These are phyloP conservation scores for Hippoglossus stenolepis DNA, from an alignment of 2,113 vertebrate species.

Conservation along the genomic window DNA sequence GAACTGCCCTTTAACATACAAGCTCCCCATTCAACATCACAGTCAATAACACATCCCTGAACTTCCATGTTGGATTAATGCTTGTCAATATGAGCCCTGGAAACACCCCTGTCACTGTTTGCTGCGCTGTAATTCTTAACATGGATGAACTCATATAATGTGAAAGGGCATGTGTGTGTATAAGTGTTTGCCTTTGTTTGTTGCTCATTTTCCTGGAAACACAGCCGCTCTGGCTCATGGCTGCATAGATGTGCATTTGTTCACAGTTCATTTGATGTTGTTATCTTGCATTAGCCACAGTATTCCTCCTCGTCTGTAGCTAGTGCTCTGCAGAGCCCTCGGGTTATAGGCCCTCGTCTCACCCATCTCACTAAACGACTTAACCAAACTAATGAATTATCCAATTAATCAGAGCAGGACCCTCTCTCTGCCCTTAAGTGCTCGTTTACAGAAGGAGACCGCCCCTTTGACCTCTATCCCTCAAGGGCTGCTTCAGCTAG, in stretches of 20 bases:
- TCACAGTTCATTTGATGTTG: constrained; percentile 79
- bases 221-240: constrained; percentile 36
- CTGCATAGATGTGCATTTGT: constrained; percentile 60
- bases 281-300: constrained; percentile 78
- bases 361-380: constrained; percentile 79
- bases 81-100: constrained; percentile 55
- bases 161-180: constrained; percentile 32
- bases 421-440: constrained; percentile 83
- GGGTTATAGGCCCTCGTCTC: constrained; percentile 76
- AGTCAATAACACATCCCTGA: constrained; percentile 72
- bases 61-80: constrained; percentile 65
- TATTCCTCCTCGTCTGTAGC: constrained; percentile 66
- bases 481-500: constrained; percentile 79
- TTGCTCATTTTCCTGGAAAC: constrained; percentile 55
- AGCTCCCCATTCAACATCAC: constrained; percentile 62
- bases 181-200: constrained; percentile 30
- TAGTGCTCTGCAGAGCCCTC: constrained; percentile 60
- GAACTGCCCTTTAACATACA: constrained; percentile 67
- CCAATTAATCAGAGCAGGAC: constrained; percentile 85
- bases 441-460: constrained; percentile 82
- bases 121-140: constrained; percentile 27
- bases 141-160: constrained; percentile 31
- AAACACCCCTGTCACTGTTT: constrained; percentile 41
- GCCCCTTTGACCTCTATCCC: constrained; percentile 81
- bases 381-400: constrained; percentile 86